Base-by-base conservation (phyloP, 64 coral and sea anemone genomes). In the Pocillopora verrucosa region DNA sequence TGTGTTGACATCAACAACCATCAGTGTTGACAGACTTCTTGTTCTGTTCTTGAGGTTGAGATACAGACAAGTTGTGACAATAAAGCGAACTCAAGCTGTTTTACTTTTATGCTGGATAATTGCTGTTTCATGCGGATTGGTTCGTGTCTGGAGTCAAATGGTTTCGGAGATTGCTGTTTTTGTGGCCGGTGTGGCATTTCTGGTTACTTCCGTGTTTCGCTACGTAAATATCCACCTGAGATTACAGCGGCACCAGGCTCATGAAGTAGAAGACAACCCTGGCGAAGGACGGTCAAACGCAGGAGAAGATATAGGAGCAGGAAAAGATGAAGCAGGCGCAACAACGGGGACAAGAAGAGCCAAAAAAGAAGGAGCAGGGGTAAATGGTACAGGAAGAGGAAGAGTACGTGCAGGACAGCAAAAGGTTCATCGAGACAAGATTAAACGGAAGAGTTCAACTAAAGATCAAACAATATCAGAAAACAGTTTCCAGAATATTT, bases 51-150 rank as follows among this genome's bases (percentile, higher is more conserved):
- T 76, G 3, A 14, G 34, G 16, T 1, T 41, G 74, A 76, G 74
- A 13, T 76, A 76, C 74, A 41, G 41, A 76, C 34, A 76, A 45
- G 74, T 45, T 76, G 74, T 76, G 36, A 76, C 74, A 76, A 0
- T 76, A 17, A 16, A 0, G 34, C 74, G 74, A 36, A 17, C 41
- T 76, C 36, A 36, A 45, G 74, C 30, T 9, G 74, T 36, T 17
- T 12, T 76, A 37, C 34, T 51, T 38, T 17, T 6, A 6, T 76
- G 36, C 38, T 16, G 34, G 34, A 16, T n/a, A n/a, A n/a, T n/a
- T n/a, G n/a, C n/a, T n/a, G n/a, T n/a, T n/a, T n/a, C n/a, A n/a
- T n/a, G n/a, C n/a, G n/a, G n/a, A n/a, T n/a, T n/a, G n/a, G n/a
- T n/a, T n/a, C n/a, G n/a, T n/a, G n/a, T n/a, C n/a, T n/a, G n/a